Evolutionary conservation across 2,888 invertebrate genomes (phyloP).

Genomic region (Tipula vernalis): DNA sequence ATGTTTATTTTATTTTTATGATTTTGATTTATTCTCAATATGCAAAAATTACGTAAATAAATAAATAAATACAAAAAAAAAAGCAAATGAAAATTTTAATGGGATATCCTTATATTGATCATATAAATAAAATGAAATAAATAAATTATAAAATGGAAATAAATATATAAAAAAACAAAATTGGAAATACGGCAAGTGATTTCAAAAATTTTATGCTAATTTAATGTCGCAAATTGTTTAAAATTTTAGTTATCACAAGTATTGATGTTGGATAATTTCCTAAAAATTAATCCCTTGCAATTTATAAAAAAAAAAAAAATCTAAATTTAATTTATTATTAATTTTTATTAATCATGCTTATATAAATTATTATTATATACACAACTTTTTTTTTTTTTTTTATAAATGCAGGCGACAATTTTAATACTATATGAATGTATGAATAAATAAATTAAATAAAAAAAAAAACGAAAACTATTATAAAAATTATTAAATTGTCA

Average conservation of each 20-base stretch:
- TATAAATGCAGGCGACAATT: conserved; percentile 16
- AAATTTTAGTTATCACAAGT: background rate
- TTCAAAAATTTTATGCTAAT: background rate
- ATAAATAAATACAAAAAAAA: background rate
- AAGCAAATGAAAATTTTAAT: background rate
- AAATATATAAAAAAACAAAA: background rate
- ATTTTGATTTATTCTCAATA: background rate
- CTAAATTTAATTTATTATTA: background rate
- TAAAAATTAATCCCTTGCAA: conserved; percentile 5
- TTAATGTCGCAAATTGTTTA: background rate
- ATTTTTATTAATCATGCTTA: background rate
- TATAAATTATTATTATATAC: background rate
- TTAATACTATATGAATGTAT: conserved; percentile 12
- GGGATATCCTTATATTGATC: background rate
- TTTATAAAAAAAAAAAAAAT: background rate
- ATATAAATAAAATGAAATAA: background rate
- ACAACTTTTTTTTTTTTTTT: background rate
- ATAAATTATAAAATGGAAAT: background rate
- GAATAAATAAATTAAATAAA: conserved; percentile 16
- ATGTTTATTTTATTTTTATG: background rate
- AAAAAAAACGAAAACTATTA: background rate
- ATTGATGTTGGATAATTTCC: conserved; percentile 8
- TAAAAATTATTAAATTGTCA: conserved; percentile 28
- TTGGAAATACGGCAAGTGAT: background rate
- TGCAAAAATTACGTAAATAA: background rate